A percentile compares a stretch with the other conserved stretches of the same genome.
Evolutionary conservation across 2,113 vertebrate species (phyloP).

Genomic region (Grus americana): DNA sequence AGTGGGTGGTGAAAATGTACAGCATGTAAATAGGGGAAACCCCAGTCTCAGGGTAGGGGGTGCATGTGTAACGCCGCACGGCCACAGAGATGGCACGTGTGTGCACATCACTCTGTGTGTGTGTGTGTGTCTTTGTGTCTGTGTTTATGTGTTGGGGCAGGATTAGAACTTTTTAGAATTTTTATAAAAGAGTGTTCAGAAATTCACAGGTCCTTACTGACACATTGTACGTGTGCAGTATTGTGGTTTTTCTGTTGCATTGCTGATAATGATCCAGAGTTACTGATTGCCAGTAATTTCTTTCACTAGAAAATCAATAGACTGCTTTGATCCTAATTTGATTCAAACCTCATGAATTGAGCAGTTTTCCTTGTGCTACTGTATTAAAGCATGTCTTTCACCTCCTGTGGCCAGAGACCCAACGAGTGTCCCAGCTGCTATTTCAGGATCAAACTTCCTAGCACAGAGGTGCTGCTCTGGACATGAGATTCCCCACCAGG

Average conservation of each 20-base stretch:
- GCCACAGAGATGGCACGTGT: rapidly evolving
- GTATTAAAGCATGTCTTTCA: not conserved
- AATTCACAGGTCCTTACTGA: not conserved
- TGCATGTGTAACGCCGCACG: rapidly evolving
- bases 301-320: not conserved
- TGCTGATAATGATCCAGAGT: not conserved
- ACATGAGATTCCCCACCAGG: not conserved
- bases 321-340: not conserved
- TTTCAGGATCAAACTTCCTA: not conserved
- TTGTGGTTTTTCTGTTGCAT: not conserved
- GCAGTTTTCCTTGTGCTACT: not conserved
- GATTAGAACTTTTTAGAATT: not conserved
- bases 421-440: not conserved
- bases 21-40: not conserved
- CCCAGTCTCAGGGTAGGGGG: not conserved
- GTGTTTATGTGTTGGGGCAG: not conserved
- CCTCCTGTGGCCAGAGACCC: not conserved
- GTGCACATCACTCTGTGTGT: not conserved
- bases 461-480: not conserved
- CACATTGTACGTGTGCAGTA: not conserved
- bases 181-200: not conserved
- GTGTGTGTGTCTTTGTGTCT: too few species aligned
- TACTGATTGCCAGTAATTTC: not conserved
- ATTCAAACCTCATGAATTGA: not conserved
- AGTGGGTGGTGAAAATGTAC: not conserved